Conservation (phyloP, 1,140 invertebrate species). For the Pygmarrhopalites habei region DNA sequence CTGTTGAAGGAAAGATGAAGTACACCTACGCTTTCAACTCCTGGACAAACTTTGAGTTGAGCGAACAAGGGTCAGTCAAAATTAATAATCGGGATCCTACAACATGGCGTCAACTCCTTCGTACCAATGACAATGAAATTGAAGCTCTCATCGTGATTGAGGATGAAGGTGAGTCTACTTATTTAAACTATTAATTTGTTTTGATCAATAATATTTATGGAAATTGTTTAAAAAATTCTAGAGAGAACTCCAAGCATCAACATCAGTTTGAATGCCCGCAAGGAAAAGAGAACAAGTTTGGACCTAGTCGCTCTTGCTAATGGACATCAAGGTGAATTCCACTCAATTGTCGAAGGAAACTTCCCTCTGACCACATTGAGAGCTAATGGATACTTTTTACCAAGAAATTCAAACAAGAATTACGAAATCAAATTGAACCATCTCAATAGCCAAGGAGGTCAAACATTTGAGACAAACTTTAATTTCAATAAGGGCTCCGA, state of each 20-base stretch:
- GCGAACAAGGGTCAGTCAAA: slow-evolving; percentile 7
- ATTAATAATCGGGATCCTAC: slow-evolving; percentile 8
- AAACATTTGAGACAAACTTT: slow-evolving; percentile 14
- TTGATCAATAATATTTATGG: no score
- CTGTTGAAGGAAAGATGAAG: slow-evolving; percentile 10
- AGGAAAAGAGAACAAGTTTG: background rate
- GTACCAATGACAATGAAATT: slow-evolving; percentile 12
- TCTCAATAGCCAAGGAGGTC: slow-evolving; percentile 8
- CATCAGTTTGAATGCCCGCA: background rate
- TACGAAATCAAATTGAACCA: slow-evolving; percentile 18
- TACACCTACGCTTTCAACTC: slow-evolving; percentile 19
- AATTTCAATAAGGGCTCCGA: background rate
- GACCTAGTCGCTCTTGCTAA: background rate
- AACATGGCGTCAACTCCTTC: slow-evolving; percentile 8
- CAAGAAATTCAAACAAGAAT: background rate
- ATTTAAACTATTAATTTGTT: no score
- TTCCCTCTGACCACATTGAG: slow-evolving; percentile 11
- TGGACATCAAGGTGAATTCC: background rate
- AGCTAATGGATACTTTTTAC: background rate
- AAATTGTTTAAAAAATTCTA: background rate
- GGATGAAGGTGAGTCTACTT: no score
- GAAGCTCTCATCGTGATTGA: background rate
- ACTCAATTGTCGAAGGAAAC: background rate
- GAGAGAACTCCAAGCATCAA: background rate
- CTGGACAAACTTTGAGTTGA: slow-evolving; percentile 33